phyloP scores from a whole-genome alignment of 2,113 vertebrate genomes.

The Eulemur macaco region DNA sequence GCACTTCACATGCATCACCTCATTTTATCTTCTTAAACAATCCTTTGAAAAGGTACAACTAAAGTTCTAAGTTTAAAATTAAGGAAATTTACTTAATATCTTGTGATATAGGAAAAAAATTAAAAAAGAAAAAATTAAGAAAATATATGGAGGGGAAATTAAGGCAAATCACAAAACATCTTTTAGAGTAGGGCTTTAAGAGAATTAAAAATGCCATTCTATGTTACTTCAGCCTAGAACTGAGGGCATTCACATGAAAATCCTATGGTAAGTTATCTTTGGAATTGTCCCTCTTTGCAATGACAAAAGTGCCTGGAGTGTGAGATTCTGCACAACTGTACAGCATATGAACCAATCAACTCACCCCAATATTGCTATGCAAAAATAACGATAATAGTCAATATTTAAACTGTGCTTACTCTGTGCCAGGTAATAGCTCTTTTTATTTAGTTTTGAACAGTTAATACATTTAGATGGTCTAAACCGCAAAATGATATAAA shows the following conservation, averaged over 20 bases:
- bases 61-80: constrained; percentile 35
- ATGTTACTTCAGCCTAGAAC: not conserved
- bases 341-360: not conserved
- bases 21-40: not conserved
- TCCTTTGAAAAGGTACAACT: not conserved
- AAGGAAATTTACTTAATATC: not conserved
- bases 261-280: not conserved
- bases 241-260: not conserved
- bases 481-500: not conserved
- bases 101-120: no score
- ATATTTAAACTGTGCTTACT: not conserved
- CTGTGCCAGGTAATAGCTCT: not conserved
- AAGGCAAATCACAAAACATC: not conserved
- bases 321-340: not conserved
- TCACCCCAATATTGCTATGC: not conserved
- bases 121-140: not conserved
- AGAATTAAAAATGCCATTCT: not conserved
- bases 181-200: not conserved
- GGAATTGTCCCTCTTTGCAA: not conserved
- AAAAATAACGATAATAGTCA: not conserved
- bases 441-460: not conserved
- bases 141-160: not conserved
- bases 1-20: not conserved
- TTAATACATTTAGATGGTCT: not conserved
- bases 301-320: not conserved